Evolutionary conservation across 2,888 invertebrate species (phyloP).

Genomic region (Agonopterix heracliana): DNA sequence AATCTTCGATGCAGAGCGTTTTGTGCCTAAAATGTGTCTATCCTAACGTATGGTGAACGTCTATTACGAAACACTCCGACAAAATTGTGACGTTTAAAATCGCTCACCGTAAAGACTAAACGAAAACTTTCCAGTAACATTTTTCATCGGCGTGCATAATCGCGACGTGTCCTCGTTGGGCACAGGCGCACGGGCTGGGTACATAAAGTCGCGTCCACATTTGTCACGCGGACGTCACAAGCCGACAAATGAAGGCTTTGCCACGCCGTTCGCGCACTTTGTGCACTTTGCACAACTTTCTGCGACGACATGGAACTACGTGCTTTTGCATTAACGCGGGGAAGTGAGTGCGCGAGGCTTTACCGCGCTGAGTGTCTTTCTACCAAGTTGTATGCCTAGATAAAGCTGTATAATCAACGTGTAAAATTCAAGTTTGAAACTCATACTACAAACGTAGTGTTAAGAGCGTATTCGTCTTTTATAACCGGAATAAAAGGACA

Average conservation of each 20-base stretch:
- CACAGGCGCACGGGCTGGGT: constrained; percentile 13
- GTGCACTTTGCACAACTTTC: constrained; percentile 73
- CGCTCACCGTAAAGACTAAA: constrained; percentile 18
- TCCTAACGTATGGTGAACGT: no score
- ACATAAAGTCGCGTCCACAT: constrained; percentile 68
- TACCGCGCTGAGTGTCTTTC: constrained; percentile 59
- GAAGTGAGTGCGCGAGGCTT: constrained; percentile 56
- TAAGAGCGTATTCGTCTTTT: constrained; percentile 14
- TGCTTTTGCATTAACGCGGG: constrained; percentile 70
- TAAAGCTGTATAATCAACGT: constrained; percentile 64
- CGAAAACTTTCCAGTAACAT: constrained; percentile 41
- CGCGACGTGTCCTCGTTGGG: constrained; percentile 40
- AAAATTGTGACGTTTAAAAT: constrained; percentile 25
- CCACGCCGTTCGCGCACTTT: constrained; percentile 67
- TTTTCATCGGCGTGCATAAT: constrained; percentile 63
- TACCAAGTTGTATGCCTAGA: constrained; percentile 62
- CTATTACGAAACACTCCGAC: constrained; percentile 9
- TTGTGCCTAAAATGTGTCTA: no score
- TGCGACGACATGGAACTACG: constrained; percentile 68
- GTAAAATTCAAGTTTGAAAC: constrained; percentile 40
- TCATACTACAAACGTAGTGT: constrained; percentile 18
- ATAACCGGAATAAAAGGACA: constrained; percentile 19
- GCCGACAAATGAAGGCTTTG: constrained; percentile 76
- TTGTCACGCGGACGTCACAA: constrained; percentile 73
- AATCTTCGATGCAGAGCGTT: no score